phyloP scores from a whole-genome alignment of 2,888 invertebrate genomes.

The Cartodere bifasciata region DNA sequence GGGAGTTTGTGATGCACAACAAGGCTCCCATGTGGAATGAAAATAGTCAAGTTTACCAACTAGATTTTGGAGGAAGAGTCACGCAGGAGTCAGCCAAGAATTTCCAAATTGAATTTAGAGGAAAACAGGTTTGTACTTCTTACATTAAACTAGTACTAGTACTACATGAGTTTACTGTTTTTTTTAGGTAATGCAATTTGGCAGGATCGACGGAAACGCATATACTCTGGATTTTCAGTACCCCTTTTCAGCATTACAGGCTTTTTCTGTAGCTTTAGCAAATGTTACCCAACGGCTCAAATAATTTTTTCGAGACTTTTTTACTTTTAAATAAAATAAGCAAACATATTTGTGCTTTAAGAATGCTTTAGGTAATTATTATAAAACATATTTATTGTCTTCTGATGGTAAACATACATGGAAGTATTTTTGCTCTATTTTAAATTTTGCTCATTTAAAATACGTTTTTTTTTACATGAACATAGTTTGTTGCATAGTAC shows the following conservation, averaged over 20 bases:
- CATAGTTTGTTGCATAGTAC: no score
- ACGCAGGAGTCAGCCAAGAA: conserved; percentile 99
- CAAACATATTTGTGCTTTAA: no score
- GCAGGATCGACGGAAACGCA: conserved; percentile 94
- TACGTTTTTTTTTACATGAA: no score
- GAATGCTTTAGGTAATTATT: no score
- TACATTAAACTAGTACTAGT: neutral
- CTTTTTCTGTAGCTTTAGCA: conserved; percentile 95
- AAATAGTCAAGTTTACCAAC: conserved; percentile 95
- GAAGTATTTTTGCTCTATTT: no score
- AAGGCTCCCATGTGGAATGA: conserved; percentile 91
- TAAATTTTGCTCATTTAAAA: no score
- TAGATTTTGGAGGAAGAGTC: conserved; percentile 97
- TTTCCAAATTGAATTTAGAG: conserved; percentile 95
- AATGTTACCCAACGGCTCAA: conserved; percentile 92
- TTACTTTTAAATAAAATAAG: no score
- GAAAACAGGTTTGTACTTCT: conserved; percentile 65
- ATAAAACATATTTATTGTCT: no score
- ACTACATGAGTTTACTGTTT: conserved; percentile 1
- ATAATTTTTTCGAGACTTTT: no score
- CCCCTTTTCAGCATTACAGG: conserved; percentile 96
- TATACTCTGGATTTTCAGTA: conserved; percentile 98
- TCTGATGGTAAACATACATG: no score
- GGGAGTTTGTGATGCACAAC: conserved; percentile 93
- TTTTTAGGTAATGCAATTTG: conserved; percentile 95